Base-by-base conservation (phyloP, 2,797 vertebrate species). In the Chloroceryle inda region DNA sequence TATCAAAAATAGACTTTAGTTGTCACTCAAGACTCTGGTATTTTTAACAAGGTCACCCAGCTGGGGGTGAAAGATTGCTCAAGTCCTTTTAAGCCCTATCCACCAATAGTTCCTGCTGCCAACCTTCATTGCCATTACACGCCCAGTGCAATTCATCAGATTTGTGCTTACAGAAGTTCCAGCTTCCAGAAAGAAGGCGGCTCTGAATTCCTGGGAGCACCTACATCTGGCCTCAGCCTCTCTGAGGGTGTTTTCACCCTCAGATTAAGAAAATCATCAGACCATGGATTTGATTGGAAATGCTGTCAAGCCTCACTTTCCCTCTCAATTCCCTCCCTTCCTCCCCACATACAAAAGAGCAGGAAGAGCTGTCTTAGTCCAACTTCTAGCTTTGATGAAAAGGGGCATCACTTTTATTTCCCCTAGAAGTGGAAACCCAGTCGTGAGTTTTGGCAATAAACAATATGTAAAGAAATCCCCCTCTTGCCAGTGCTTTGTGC, bases 401-500 rank as follows among this genome's bases (percentile, higher is more conserved):
- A 67, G 0, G 0, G 44, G 27, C 52, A 31, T 73, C 22, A 58
- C 16, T 45, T 71, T 78, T 76, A 20, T 85, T 94, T 62, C 59
- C 63, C 73, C 53, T 66, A 7, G 18, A 53, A 86, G 44, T 78
- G 59, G 47, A 53, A 92, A 49, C 24, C 5, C 53, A 83, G 85
- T 66, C 42, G 1, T 33, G 44, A 66, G 52, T 82, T 85, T 35
- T 59, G 47, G 90, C 68, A 62, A 44, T 66, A 59, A n/a, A 79
- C 29, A 80, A 69, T 10, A 85, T 4, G 13, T 53, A 78, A 86
- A 96, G 79, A 76, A 92, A 88, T 31, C 6, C 3, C 5, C 26
- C 50, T 44, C 85, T 93, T 90, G 80, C 74, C 95, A 95, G 88
- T 56, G 59, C 40, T 85, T 73, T 38, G 55, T 73, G 88, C 50